Conservation (phyloP, 2,113 vertebrate species). For the Rhea pennata region DNA sequence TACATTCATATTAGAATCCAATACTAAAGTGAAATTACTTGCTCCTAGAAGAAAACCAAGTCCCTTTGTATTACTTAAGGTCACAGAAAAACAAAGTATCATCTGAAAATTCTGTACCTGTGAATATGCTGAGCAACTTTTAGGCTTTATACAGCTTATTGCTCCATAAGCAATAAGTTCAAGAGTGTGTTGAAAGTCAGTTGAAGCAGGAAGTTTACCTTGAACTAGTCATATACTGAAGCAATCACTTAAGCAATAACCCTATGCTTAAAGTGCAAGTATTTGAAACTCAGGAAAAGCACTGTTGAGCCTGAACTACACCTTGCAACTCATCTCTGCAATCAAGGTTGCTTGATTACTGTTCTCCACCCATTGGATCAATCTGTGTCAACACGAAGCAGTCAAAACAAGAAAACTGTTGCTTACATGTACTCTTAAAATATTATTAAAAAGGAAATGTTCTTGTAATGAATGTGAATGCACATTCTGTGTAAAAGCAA, state of each 20-base stretch:
- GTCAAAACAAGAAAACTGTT: constrained; percentile 4
- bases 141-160: neutral
- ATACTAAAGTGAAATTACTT: neutral
- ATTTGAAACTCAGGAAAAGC: constrained; percentile 22
- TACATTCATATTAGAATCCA: neutral
- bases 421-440: neutral
- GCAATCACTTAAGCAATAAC: neutral
- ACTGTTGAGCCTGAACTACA: constrained; percentile 1
- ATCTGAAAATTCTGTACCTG: neutral
- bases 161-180: neutral
- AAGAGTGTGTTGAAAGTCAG: neutral
- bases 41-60: neutral
- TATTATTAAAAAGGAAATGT: neutral
- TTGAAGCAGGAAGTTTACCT: neutral
- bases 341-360: neutral
- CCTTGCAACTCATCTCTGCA: constrained; percentile 8
- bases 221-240: neutral
- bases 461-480: neutral
- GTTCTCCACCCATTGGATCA: neutral
- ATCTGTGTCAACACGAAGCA: neutral
- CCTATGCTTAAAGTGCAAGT: neutral
- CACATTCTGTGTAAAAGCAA: neutral
- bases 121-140: neutral
- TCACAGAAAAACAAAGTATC: neutral
- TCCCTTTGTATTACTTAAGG: neutral